phyloP scores from a whole-genome alignment of 1,140 invertebrate genomes.

The Uloborus diversus region DNA sequence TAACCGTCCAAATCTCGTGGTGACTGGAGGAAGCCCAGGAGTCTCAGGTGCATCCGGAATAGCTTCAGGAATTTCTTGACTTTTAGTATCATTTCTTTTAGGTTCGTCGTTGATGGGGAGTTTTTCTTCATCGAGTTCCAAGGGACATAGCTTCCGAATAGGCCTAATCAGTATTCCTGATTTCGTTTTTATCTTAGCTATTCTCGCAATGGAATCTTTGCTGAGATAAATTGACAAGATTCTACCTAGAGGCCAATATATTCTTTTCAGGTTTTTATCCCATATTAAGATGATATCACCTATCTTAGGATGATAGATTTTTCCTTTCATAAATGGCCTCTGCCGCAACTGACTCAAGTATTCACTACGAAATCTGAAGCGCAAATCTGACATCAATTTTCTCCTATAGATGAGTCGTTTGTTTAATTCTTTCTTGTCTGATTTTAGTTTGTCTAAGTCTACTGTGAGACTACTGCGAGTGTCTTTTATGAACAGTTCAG shows the following conservation, averaged over 20 bases:
- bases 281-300: not conserved
- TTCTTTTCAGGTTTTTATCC: not conserved
- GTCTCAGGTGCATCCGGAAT: too few relatives aligned
- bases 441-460: not conserved
- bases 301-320: not conserved
- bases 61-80: too few relatives aligned
- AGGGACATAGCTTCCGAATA: not conserved
- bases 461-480: not conserved
- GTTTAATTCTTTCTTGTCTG: not conserved
- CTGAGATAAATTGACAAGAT: not conserved
- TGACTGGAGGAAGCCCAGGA: too few relatives aligned
- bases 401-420: not conserved
- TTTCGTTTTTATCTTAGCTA: not conserved
- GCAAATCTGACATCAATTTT: not conserved
- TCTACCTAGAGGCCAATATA: not conserved
- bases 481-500: slow-evolving; percentile 51
- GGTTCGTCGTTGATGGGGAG: too few relatives aligned
- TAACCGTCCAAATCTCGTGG: too few relatives aligned
- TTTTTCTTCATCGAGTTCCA: too few relatives aligned
- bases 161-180: not conserved
- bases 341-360: not conserved
- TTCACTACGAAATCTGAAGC: not conserved
- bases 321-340: not conserved
- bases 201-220: not conserved
- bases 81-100: too few relatives aligned